Conservation (phyloP, 2,888 invertebrate species). For the Tetheella fluctuosa region DNA sequence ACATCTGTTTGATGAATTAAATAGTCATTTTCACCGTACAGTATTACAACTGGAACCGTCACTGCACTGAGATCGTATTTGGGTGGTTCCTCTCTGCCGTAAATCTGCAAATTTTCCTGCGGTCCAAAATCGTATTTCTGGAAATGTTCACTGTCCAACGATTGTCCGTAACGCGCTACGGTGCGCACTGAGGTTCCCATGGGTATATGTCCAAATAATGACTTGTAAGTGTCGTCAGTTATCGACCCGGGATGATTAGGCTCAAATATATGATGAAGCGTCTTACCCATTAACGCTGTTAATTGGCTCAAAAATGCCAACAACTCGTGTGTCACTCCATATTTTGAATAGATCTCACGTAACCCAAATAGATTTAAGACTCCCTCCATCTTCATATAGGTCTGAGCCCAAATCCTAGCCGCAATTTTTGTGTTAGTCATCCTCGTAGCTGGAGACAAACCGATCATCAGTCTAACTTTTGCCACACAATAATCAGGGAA, state of each 20-base stretch:
- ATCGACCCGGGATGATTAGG: neutral
- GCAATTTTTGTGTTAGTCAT: constrained; percentile 69
- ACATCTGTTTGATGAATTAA: neutral
- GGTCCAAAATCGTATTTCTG: neutral
- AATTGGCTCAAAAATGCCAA: constrained; percentile 35
- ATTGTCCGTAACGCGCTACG: neutral
- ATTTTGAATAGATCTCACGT: neutral
- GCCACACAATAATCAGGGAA: constrained; percentile 86
- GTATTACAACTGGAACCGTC: neutral
- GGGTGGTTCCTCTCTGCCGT: neutral
- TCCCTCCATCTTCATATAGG: constrained; percentile 20
- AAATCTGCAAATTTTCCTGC: neutral
- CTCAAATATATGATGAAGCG: neutral
- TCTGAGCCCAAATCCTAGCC: constrained; percentile 30
- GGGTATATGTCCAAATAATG: neutral
- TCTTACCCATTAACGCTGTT: too few relatives aligned
- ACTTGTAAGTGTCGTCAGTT: neutral
- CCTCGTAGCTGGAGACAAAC: constrained; percentile 85
- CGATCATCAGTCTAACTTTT: constrained; percentile 85
- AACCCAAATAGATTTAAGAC: neutral
- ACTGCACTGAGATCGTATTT: neutral
- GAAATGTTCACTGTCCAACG: neutral
- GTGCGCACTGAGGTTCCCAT: neutral
- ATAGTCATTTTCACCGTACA: neutral
- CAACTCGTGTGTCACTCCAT: constrained; percentile 49